Evolutionary conservation across 2,113 vertebrate genomes (phyloP).

Genomic region (Genyomyrus donnyi): DNA sequence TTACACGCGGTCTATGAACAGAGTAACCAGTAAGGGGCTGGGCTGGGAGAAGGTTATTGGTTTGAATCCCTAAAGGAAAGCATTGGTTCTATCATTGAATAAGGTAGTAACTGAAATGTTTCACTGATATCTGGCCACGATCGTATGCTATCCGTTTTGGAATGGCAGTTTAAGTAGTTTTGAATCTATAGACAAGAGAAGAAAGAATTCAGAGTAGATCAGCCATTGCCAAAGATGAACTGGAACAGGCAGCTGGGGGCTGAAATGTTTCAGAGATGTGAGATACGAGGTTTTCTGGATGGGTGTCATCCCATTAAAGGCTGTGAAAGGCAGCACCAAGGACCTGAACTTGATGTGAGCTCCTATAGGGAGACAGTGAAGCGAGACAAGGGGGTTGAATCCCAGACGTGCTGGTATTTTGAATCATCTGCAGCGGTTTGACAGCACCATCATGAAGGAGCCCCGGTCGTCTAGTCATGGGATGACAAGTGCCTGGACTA

Average conservation of each 20-base stretch:
- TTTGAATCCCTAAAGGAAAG: neutral
- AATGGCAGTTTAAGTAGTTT: neutral
- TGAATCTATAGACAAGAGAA: neutral
- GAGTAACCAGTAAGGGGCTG: neutral
- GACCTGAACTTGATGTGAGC: neutral
- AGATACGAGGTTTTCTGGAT: neutral
- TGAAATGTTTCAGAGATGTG: neutral
- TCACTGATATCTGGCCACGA: neutral
- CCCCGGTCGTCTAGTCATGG: neutral
- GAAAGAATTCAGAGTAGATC: neutral
- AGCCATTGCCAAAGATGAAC: neutral
- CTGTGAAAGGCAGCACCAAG: neutral
- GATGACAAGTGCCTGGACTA: neutral
- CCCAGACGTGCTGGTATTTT: neutral
- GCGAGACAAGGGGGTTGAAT: neutral
- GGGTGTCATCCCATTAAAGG: neutral
- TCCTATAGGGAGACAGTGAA: neutral
- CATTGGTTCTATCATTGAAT: neutral
- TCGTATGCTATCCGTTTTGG: neutral
- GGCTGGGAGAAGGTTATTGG: neutral
- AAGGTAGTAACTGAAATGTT: neutral
- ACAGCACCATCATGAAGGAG: neutral
- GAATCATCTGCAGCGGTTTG: neutral
- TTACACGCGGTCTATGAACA: neutral
- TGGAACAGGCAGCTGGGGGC: neutral